Percentiles rank a stretch among this genome's conserved stretches.
Conservation (phyloP, 2,797 vertebrate species). For the Epinephelus awoara region DNA sequence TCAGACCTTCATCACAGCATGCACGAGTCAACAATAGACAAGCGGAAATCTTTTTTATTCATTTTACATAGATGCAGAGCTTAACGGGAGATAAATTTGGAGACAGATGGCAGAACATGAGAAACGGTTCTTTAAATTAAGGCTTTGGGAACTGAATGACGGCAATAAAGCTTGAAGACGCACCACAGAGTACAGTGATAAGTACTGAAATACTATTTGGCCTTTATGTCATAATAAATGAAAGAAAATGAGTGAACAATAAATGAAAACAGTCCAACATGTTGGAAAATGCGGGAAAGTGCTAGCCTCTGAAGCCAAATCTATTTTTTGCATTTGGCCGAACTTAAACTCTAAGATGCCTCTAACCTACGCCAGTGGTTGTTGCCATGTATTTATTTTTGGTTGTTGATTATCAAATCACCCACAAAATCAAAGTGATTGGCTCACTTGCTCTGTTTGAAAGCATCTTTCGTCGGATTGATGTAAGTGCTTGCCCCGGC, state of each 20-base stretch:
- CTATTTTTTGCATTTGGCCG: background rate
- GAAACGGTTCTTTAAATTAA: background rate
- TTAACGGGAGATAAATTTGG: constrained; percentile 9
- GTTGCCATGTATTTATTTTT: too few relatives aligned
- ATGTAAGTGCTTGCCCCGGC: too few relatives aligned
- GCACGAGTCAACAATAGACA: too few relatives aligned
- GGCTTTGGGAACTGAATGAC: constrained; percentile 10
- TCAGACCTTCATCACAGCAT: too few relatives aligned
- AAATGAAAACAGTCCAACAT: background rate
- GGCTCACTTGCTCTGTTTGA: too few relatives aligned
- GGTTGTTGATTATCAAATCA: too few relatives aligned
- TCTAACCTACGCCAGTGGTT: too few relatives aligned
- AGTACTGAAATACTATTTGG: constrained; percentile 1
- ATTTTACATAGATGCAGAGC: background rate
- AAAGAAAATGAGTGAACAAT: background rate
- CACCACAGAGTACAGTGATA: background rate
- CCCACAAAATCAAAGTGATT: too few relatives aligned
- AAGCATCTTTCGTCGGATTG: too few relatives aligned
- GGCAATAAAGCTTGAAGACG: background rate
- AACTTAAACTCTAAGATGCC: background rate
- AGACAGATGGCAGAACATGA: background rate
- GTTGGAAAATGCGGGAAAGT: background rate
- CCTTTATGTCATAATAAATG: background rate
- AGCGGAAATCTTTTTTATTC: too few relatives aligned
- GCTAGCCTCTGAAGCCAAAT: background rate